Conservation (phyloP, 2,797 vertebrate species). For the Onychomys torridus region DNA sequence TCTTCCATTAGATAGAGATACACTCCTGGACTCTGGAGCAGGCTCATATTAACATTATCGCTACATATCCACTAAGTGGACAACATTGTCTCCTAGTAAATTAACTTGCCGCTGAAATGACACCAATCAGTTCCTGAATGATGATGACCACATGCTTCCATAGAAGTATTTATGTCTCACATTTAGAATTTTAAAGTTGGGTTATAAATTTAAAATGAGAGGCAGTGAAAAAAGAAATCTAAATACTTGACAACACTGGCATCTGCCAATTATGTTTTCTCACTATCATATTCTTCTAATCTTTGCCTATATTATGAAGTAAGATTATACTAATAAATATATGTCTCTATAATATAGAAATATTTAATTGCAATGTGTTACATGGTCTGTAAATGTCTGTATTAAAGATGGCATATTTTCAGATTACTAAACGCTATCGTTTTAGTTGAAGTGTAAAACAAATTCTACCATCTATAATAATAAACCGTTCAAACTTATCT, state of each 20-base stretch:
- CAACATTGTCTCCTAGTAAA: not conserved
- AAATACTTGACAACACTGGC: not conserved
- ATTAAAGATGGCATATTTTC: conserved; percentile 67
- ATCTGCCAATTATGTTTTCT: not conserved
- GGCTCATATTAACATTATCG: not conserved
- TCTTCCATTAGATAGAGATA: rapidly evolving
- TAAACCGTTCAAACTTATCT: conserved; percentile 27
- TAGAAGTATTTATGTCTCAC: not conserved
- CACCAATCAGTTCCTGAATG: not conserved
- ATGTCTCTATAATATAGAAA: not conserved
- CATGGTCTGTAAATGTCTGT: not conserved
- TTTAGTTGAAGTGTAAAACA: conserved; percentile 36
- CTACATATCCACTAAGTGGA: not conserved
- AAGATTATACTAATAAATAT: not conserved
- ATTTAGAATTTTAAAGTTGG: not conserved
- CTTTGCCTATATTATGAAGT: not conserved
- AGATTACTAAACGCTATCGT: conserved; percentile 21
- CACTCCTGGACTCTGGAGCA: not conserved
- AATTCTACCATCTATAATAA: conserved; percentile 23
- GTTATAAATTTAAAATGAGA: not conserved
- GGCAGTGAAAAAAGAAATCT: not conserved
- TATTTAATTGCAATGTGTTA: conserved; percentile 19
- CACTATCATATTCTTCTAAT: not conserved
- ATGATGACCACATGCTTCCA: not conserved
- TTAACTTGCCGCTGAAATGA: not conserved